A percentile compares a stretch with the other conserved stretches of the same genome.
Evolutionary conservation across 2,113 vertebrate genomes (phyloP).

Genomic region (Rhinichthys klamathensis): DNA sequence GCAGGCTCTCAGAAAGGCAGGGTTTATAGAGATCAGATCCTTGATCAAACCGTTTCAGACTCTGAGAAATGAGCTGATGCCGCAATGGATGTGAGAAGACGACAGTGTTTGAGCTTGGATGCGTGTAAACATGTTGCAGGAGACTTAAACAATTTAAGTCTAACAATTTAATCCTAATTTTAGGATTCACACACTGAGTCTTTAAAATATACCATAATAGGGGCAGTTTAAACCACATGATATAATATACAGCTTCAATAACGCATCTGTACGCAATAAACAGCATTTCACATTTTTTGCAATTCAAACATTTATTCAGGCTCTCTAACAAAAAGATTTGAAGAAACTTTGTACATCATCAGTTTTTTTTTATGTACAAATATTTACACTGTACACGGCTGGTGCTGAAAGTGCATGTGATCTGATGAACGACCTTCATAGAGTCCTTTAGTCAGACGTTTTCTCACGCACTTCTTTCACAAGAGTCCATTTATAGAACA

Average conservation of each 20-base stretch:
- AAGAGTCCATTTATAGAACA: background rate
- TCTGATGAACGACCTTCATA: background rate
- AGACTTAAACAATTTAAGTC: too few species aligned
- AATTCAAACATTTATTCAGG: slow-evolving; percentile 72
- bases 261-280: background rate
- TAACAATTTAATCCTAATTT: too few species aligned
- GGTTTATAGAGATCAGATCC: too few species aligned
- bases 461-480: background rate
- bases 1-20: too few species aligned
- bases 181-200: too few species aligned
- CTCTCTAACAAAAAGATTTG: slow-evolving; percentile 61
- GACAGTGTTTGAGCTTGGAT: too few species aligned
- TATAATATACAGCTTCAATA: background rate
- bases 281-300: slow-evolving; percentile 52
- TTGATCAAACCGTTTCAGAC: too few species aligned
- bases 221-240: background rate
- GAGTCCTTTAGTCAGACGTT: background rate
- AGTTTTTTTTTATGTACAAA: slow-evolving; percentile 62
- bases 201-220: too few species aligned
- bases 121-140: too few species aligned
- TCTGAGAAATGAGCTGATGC: too few species aligned
- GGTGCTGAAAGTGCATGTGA: too few species aligned
- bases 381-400: slow-evolving; percentile 75
- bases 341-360: slow-evolving; percentile 68
- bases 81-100: too few species aligned